Percentiles rank a stretch among this genome's conserved stretches.
These are phyloP conservation scores for Avahi laniger DNA, from an alignment of 2,797 vertebrate genomes.

Conservation along the genomic window DNA sequence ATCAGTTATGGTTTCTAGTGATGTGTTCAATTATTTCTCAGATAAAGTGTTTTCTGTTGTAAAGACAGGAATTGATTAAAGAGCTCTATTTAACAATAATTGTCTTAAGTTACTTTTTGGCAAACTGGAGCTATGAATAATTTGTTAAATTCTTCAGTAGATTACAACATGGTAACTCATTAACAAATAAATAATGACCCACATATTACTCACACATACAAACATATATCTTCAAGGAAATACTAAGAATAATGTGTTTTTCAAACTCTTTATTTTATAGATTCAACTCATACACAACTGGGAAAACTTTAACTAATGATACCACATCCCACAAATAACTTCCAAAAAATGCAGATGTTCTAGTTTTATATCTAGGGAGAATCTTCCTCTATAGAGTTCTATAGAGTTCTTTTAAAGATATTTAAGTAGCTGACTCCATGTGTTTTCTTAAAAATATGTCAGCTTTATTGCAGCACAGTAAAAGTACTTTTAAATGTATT, in stretches of 20 bases:
- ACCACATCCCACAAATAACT: neutral
- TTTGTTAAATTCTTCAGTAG: slow-evolving; percentile 22
- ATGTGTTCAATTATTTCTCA: slow-evolving; percentile 57
- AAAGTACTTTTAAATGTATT: slow-evolving; percentile 10
- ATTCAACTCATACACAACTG: neutral
- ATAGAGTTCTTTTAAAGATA: neutral
- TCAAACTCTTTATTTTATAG: neutral
- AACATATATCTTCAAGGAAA: neutral
- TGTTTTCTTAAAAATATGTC: neutral
- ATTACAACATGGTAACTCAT: slow-evolving; percentile 14
- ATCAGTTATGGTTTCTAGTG: slow-evolving; percentile 57
- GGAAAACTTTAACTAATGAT: neutral
- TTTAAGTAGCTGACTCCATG: neutral
- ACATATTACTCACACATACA: neutral
- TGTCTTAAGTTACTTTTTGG: slow-evolving; percentile 35
- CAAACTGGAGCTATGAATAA: slow-evolving; percentile 41
- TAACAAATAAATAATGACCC: slow-evolving; percentile 49
- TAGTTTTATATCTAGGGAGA: neutral
- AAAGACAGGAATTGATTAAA: slow-evolving; percentile 52
- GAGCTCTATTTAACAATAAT: slow-evolving; percentile 38
- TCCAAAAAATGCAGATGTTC: neutral
- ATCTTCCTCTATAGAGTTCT: neutral
- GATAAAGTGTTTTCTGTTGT: slow-evolving; percentile 50
- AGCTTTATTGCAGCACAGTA: neutral
- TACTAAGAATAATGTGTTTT: neutral